Evolutionary conservation across 2,888 invertebrate genomes (phyloP).

Genomic region (Norana najaformis): DNA sequence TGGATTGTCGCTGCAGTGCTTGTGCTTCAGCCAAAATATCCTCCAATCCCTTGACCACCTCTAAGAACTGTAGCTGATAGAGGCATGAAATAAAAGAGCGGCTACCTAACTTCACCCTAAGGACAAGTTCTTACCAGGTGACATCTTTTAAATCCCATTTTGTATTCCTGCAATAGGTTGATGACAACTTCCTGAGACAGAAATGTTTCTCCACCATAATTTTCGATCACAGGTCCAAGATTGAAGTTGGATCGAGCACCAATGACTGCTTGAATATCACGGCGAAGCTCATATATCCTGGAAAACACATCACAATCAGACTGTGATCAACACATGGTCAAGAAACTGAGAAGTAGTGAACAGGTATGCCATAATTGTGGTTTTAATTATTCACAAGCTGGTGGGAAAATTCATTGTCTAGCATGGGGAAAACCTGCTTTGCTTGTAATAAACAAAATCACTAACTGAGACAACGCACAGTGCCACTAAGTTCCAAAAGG

Average conservation of each 20-base stretch:
- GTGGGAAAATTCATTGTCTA: too few species aligned
- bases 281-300: slow-evolving; percentile 85
- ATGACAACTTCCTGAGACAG: slow-evolving; percentile 92
- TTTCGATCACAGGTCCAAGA: slow-evolving; percentile 78
- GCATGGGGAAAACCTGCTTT: too few species aligned
- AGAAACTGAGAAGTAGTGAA: too few species aligned
- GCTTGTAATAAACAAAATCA: too few species aligned
- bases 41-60: neutral
- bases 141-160: slow-evolving; percentile 85
- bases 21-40: too few species aligned
- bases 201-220: slow-evolving; percentile 87
- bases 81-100: neutral
- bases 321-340: too few species aligned
- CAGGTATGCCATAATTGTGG: too few species aligned
- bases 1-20: too few species aligned
- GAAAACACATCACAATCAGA: neutral
- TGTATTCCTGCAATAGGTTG: slow-evolving; percentile 84
- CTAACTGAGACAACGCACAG: too few species aligned
- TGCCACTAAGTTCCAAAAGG: too few species aligned
- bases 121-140: slow-evolving; percentile 70
- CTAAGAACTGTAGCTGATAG: neutral
- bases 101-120: neutral
- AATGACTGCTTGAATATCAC: slow-evolving; percentile 90
- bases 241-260: slow-evolving; percentile 81
- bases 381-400: too few species aligned